Evolutionary conservation across 2,888 invertebrate species (phyloP).

Genomic region (Caenorhabditis auriculariae): DNA sequence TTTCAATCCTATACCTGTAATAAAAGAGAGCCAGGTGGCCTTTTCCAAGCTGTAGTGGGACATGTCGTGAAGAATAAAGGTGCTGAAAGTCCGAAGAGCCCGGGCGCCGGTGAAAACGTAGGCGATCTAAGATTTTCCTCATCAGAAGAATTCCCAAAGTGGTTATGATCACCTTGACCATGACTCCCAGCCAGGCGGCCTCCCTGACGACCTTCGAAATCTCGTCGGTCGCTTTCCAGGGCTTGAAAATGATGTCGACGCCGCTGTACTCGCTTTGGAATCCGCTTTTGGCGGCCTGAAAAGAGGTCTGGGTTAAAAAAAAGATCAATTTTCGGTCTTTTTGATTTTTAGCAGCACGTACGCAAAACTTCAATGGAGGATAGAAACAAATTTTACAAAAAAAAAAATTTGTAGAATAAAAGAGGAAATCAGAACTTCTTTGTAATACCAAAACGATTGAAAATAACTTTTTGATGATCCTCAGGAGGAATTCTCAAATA

Average conservation of each 20-base stretch:
- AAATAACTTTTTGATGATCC: too few relatives aligned
- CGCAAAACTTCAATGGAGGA: too few relatives aligned
- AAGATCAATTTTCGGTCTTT: too few relatives aligned
- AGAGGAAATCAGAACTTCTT: too few relatives aligned
- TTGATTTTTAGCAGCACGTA: too few relatives aligned
- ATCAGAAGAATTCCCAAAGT: too few relatives aligned
- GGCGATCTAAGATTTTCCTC: constrained; percentile 19
- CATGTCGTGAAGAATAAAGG: constrained; percentile 29
- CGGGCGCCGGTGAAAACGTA: constrained; percentile 41
- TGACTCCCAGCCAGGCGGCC: constrained; percentile 30
- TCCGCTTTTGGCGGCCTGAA: neutral
- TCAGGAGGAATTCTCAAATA: too few relatives aligned
- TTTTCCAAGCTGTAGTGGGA: constrained; percentile 19
- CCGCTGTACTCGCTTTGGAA: constrained; percentile 16
- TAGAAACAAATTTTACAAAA: too few relatives aligned
- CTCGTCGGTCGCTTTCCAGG: constrained; percentile 28
- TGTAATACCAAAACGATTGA: too few relatives aligned
- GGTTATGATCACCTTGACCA: constrained; percentile 26
- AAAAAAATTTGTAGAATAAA: too few relatives aligned
- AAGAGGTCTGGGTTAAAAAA: too few relatives aligned
- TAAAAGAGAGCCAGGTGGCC: constrained; percentile 18
- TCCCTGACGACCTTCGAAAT: constrained; percentile 22
- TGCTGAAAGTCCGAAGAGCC: constrained; percentile 29
- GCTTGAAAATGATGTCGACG: constrained; percentile 25
- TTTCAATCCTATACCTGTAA: too few relatives aligned